Evolutionary conservation across 2,797 vertebrate genomes (phyloP).

Genomic region (Tamandua tetradactyla): DNA sequence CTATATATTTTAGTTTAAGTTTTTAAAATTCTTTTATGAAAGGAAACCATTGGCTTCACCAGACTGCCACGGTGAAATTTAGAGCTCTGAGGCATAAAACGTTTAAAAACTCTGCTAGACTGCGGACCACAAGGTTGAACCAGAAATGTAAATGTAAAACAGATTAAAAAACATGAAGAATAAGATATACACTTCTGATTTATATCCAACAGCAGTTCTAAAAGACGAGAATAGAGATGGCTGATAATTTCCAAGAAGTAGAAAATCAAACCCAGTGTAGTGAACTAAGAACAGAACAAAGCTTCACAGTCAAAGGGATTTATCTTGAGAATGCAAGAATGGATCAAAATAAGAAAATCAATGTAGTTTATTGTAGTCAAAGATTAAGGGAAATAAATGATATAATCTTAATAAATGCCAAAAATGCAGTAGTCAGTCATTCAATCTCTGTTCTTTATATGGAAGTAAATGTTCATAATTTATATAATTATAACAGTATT

Average conservation of each 20-base stretch:
- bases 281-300: slow-evolving; percentile 42
- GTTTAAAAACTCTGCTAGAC: neutral
- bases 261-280: slow-evolving; percentile 45
- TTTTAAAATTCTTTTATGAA: slow-evolving; percentile 27
- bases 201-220: neutral
- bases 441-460: neutral
- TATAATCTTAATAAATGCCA: slow-evolving; percentile 1
- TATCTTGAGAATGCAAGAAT: slow-evolving; percentile 25
- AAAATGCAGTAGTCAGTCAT: neutral
- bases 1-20: slow-evolving; percentile 9
- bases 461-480: slow-evolving; percentile 31
- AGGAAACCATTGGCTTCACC: neutral
- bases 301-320: neutral
- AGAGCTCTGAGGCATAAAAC: neutral
- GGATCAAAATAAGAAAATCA: slow-evolving; percentile 14
- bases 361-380: neutral
- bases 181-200: neutral
- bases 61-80: neutral
- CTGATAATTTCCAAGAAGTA: slow-evolving; percentile 50
- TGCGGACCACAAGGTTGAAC: neutral
- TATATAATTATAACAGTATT: neutral
- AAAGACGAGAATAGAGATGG: slow-evolving; percentile 4
- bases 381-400: slow-evolving; percentile 47
- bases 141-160: slow-evolving; percentile 4
- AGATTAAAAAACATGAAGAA: slow-evolving; percentile 30